These are phyloP conservation scores for Hemaris fuciformis DNA, from an alignment of 2,888 invertebrate species.

Conservation along the genomic window DNA sequence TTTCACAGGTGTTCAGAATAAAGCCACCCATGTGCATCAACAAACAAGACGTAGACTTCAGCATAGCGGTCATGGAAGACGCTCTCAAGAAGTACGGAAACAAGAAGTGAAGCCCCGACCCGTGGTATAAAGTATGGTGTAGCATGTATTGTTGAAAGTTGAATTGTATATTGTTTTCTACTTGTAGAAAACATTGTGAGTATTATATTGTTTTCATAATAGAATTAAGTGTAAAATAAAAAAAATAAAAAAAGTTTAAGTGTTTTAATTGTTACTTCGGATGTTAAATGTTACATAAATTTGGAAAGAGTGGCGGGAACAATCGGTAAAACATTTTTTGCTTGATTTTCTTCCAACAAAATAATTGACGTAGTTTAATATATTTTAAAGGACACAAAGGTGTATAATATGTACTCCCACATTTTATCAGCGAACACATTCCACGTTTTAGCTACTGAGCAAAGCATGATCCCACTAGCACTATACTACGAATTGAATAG, in stretches of 20 bases:
- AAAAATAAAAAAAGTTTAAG: background rate
- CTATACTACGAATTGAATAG: no score
- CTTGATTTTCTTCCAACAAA: no score
- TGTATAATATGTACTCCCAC: no score
- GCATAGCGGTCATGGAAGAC: slow-evolving; percentile 82
- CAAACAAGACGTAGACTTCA: slow-evolving; percentile 90
- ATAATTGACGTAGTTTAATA: no score
- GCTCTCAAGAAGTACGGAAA: slow-evolving; percentile 63
- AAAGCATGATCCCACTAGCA: no score
- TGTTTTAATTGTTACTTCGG: background rate
- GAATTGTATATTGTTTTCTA: background rate
- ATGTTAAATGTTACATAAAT: no score
- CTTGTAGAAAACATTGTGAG: background rate
- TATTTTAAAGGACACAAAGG: no score
- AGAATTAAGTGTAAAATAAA: slow-evolving; percentile 4
- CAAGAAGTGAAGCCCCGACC: slow-evolving; percentile 1
- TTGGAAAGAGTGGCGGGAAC: no score
- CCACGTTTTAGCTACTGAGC: no score
- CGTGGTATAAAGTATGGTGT: background rate
- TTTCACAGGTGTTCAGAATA: slow-evolving; percentile 89
- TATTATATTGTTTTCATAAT: slow-evolving; percentile 8
- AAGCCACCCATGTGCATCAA: slow-evolving; percentile 98
- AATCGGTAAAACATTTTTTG: no score
- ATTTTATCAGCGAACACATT: no score
- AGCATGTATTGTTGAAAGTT: background rate